A percentile compares a stretch with the other conserved stretches of the same genome.
These are phyloP conservation scores for Spinus olivaceus DNA, from an alignment of 2,797 vertebrate genomes.

Conservation along the genomic window DNA sequence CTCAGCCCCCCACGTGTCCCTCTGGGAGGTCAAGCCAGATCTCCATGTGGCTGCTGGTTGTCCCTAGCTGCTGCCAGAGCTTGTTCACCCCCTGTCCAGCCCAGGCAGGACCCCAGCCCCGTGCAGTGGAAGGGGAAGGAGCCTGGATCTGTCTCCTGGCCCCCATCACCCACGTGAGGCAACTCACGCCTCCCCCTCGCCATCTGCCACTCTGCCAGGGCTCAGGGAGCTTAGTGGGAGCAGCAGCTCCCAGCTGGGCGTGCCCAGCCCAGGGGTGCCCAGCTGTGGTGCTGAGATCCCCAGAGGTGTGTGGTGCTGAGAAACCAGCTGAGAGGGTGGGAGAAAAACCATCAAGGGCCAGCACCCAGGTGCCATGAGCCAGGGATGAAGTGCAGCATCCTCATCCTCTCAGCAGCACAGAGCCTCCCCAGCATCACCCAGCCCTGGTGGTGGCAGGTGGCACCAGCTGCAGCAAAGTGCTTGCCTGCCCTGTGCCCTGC, in stretches of 20 bases:
- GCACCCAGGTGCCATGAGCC: fast-evolving
- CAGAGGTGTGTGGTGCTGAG: not conserved
- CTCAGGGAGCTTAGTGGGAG: constrained; percentile 12
- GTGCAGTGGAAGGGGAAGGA: not conserved
- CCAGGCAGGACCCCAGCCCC: not conserved
- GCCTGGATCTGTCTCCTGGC: not conserved
- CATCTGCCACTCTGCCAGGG: not conserved
- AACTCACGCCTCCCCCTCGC: not conserved
- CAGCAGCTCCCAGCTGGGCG: fast-evolving
- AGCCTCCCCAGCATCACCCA: not conserved
- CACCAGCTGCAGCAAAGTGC: not conserved
- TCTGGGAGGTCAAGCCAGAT: not conserved
- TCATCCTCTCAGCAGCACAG: fast-evolving
- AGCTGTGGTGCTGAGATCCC: not conserved
- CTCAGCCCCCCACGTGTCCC: fast-evolving
- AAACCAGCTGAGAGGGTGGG: not conserved
- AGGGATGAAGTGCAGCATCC: not conserved
- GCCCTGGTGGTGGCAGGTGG: fast-evolving
- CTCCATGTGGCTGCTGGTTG: not conserved
- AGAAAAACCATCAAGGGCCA: not conserved
- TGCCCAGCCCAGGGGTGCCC: not conserved
- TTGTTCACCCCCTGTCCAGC: not conserved
- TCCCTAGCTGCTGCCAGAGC: not conserved
- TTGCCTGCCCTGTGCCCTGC: fast-evolving
- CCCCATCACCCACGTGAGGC: not conserved